Base-by-base conservation (phyloP, 2,797 vertebrate species). In the Borostomias antarcticus region DNA sequence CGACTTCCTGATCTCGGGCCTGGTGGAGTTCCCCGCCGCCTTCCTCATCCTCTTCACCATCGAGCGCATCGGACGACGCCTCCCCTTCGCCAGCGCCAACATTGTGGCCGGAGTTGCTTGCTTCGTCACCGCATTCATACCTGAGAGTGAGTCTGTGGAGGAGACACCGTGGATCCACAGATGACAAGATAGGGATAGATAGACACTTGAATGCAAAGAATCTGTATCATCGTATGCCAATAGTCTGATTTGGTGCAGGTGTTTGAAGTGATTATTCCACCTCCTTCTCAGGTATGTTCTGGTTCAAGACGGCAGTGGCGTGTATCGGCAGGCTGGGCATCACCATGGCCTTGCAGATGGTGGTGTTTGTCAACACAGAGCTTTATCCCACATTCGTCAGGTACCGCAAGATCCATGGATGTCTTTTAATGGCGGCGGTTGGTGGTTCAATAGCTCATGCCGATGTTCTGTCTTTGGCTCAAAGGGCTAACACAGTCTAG, bases 301-400 rank as follows among this genome's bases (percentile, higher is more conserved):
- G 95, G 96, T 75, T 96, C 53, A 96, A 95, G 90, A 98, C 82
- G 0, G 86, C 82, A 0, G 89, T 96, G n/a, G 94, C 95, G 21
- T 97, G 94, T 0, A 66, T 98, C 33, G 97, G 96, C 33, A 92
- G 96, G 59, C 83, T 99, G 58, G 93, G 94, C 1, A 98, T 98
- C 86, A 98, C 97, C 1, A 94, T 99, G 83, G 81, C 95, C 69
- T 98, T 98, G 83, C 96, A 98, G 90, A 94, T 98, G 51, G 96
- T 98, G 23, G 87, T 92, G 52, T 93, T 86, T 60, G 88, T 93
- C 0, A 93, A 92, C 70, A 89, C 86, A 0, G 91, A 98, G 81
- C 73, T 98, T 69, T 98, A 96, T 75, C 96, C 96, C 1, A 98
- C 95, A 0, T 92, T 91, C 0, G 73, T 97, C 79, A 93, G 95